These are phyloP conservation scores for Armadillidium nasatum DNA, from an alignment of 1,140 invertebrate genomes.

Conservation along the genomic window DNA sequence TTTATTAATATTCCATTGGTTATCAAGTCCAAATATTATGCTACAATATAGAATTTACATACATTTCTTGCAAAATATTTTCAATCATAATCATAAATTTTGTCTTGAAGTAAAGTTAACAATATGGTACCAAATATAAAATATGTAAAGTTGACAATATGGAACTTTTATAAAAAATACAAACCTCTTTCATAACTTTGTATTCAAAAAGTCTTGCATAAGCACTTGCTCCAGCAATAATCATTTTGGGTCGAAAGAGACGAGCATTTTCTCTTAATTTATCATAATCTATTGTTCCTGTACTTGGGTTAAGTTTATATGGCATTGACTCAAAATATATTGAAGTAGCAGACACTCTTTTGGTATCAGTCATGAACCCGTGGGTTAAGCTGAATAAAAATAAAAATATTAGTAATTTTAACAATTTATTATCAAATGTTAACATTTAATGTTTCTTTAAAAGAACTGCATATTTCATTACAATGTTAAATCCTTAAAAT, in stretches of 20 bases:
- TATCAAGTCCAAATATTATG: too few relatives aligned
- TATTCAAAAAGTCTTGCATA: conserved; percentile 65
- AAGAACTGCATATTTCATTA: too few relatives aligned
- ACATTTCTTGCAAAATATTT: too few relatives aligned
- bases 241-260: conserved; percentile 61
- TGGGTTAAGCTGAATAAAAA: conserved; percentile 53
- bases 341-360: conserved; percentile 62
- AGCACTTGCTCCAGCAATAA: conserved; percentile 65
- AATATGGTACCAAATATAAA: too few relatives aligned
- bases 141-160: too few relatives aligned
- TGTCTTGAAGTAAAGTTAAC: too few relatives aligned
- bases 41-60: too few relatives aligned
- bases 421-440: background rate
- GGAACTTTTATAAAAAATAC: background rate
- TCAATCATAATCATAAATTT: too few relatives aligned
- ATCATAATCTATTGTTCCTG: conserved; percentile 65
- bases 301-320: conserved; percentile 59
- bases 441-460: too few relatives aligned
- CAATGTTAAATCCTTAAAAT: background rate
- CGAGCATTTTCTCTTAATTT: conserved; percentile 56
- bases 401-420: conserved; percentile 1
- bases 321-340: conserved; percentile 66
- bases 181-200: conserved; percentile 56
- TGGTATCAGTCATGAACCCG: conserved; percentile 62
- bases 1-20: too few relatives aligned